Evolutionary conservation across 2,113 vertebrate genomes (phyloP).

Genomic region (Grammomys dolichurus): DNA sequence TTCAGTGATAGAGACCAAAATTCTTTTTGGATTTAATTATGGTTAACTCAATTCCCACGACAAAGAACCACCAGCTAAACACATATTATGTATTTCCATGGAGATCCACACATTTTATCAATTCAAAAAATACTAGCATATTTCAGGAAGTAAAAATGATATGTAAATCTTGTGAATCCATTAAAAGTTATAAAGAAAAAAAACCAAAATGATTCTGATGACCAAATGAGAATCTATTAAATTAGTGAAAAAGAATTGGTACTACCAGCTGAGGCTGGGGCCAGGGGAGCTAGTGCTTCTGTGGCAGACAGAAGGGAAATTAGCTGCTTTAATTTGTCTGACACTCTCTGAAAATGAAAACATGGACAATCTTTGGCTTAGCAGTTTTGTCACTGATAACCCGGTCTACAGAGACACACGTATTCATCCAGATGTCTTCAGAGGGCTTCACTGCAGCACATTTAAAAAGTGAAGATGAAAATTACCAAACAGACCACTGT

Average conservation of each 20-base stretch:
- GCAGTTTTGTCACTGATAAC: not conserved
- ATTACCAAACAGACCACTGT: not conserved
- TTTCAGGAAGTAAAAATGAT: constrained; percentile 26
- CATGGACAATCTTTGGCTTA: not conserved
- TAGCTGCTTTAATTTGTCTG: not conserved
- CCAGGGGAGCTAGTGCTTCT: not conserved
- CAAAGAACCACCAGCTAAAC: constrained; percentile 11
- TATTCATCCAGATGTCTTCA: not conserved
- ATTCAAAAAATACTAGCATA: not conserved
- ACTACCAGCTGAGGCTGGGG: not conserved
- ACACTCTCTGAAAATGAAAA: not conserved
- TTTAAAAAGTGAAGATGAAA: not conserved
- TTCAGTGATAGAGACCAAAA: constrained; percentile 68
- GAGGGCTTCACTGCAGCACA: not conserved
- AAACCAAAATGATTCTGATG: constrained; percentile 31
- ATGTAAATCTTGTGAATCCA: constrained; percentile 11
- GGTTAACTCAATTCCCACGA: constrained; percentile 50
- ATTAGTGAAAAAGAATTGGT: constrained; percentile 11
- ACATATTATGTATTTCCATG: not conserved
- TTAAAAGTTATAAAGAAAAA: constrained; percentile 28
- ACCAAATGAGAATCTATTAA: constrained; percentile 24
- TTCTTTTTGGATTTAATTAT: constrained; percentile 4
- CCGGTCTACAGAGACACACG: not conserved
- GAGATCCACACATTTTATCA: not conserved
- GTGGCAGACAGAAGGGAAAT: not conserved